These are phyloP conservation scores for Meriones psammophilus DNA, from an alignment of 2,797 vertebrate species.

Conservation along the genomic window DNA sequence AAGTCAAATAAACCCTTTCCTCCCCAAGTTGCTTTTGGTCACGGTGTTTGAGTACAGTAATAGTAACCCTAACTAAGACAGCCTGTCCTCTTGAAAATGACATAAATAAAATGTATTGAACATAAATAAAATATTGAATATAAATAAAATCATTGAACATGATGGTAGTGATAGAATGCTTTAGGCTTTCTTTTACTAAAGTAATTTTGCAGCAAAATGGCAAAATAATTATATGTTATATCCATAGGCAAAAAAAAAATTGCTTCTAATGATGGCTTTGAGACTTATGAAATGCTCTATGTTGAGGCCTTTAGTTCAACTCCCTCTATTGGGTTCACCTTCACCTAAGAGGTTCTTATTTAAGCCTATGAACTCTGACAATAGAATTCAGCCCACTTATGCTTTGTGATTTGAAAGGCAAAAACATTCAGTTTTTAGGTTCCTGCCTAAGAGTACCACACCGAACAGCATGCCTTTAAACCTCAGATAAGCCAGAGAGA, in stretches of 20 bases:
- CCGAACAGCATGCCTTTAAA: background rate
- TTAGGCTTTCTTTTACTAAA: background rate
- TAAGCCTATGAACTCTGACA: background rate
- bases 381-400: background rate
- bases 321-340: background rate
- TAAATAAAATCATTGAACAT: background rate
- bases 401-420: background rate
- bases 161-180: background rate
- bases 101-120: slow-evolving; percentile 42
- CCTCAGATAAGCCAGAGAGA: slow-evolving; percentile 6
- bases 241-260: background rate
- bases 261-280: background rate
- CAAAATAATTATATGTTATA: background rate
- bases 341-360: background rate
- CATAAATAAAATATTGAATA: no score
- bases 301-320: background rate
- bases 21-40: background rate
- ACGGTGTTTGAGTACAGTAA: background rate
- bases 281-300: background rate
- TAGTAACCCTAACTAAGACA: background rate
- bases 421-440: background rate
- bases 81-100: slow-evolving; percentile 29
- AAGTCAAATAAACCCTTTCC: background rate
- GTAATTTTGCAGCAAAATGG: slow-evolving; percentile 12
- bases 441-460: background rate